Conservation (phyloP, 2,888 invertebrate genomes). For the Andrena chrysosceles region DNA sequence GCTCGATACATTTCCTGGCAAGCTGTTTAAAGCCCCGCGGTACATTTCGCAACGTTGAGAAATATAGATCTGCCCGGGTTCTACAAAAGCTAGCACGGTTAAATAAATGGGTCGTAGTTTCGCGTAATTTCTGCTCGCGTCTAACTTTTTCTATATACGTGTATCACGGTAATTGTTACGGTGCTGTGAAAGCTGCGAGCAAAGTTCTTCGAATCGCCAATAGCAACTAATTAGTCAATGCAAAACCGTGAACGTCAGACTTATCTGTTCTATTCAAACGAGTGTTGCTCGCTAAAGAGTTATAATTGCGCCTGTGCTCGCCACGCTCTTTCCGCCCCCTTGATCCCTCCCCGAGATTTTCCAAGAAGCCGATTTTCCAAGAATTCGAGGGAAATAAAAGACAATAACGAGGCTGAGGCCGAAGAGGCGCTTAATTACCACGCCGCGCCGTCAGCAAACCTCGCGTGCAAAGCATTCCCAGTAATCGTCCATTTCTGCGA, state of each 20-base stretch:
- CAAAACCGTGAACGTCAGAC: neutral
- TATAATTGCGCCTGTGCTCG: conserved; percentile 1
- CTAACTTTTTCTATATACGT: too few relatives aligned
- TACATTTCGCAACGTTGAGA: too few relatives aligned
- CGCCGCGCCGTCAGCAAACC: conserved; percentile 57
- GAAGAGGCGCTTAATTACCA: conserved; percentile 60
- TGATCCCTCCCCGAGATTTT: neutral
- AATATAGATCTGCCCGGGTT: too few relatives aligned
- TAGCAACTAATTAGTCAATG: conserved; percentile 9
- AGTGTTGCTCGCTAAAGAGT: conserved; percentile 4
- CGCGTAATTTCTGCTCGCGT: too few relatives aligned
- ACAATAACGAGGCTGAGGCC: conserved; percentile 27
- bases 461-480: conserved; percentile 38
- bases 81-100: too few relatives aligned
- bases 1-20: neutral
- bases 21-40: too few relatives aligned
- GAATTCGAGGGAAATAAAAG: neutral
- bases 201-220: too few relatives aligned
- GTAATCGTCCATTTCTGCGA: conserved; percentile 62
- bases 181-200: too few relatives aligned
- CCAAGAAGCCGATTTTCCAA: conserved; percentile 6
- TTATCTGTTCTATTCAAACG: conserved; percentile 17
- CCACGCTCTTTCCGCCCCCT: neutral
- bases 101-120: too few relatives aligned
- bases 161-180: too few relatives aligned